Percentiles rank a stretch among this genome's conserved stretches.
Conservation (phyloP, 2,113 vertebrate genomes). For the Hippopotamus amphibius region DNA sequence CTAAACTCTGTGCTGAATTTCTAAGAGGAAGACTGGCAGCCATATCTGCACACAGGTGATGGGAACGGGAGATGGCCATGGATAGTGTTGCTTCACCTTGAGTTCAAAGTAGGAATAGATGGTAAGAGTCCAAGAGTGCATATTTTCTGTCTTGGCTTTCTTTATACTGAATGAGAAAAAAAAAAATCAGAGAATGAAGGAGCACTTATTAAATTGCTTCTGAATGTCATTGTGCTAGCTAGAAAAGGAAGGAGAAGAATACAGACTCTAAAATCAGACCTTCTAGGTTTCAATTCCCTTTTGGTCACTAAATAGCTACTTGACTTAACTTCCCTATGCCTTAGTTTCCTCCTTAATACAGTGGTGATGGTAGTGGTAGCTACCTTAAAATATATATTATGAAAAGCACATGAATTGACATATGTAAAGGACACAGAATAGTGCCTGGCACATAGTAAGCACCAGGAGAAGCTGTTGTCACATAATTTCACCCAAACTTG, state of each 20-base stretch:
- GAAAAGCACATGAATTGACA: neutral
- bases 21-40: neutral
- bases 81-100: neutral
- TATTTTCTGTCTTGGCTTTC: neutral
- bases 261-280: neutral
- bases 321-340: neutral
- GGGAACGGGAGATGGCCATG: neutral
- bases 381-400: neutral
- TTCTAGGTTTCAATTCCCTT: neutral
- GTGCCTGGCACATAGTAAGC: neutral
- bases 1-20: neutral
- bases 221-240: neutral
- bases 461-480: neutral
- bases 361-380: neutral
- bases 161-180: neutral
- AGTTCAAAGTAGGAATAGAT: neutral
- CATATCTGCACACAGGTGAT: neutral
- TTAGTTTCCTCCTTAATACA: neutral
- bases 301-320: neutral
- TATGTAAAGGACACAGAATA: neutral
- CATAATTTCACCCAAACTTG: neutral
- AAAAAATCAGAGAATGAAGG: neutral
- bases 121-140: neutral
- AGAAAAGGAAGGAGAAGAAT: slow-evolving; percentile 17
- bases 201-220: neutral